Conservation (phyloP, 2,797 vertebrate genomes). For the Notolepis coatsorum region DNA sequence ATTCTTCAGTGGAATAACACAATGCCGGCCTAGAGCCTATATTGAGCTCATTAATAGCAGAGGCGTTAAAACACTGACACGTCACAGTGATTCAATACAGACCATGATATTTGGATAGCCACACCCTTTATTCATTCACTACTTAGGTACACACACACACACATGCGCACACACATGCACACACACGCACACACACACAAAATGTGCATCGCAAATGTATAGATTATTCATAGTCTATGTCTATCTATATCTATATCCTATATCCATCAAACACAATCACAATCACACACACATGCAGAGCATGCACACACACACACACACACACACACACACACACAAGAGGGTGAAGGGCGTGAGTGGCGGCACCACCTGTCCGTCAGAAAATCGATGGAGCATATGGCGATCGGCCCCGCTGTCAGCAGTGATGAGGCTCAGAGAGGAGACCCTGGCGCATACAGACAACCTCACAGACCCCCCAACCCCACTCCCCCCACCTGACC, state of each 20-base stretch:
- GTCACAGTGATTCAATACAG: conserved; percentile 9
- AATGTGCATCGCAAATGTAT: neutral
- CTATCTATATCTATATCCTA: too few relatives aligned
- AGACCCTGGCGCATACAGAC: conserved; percentile 35
- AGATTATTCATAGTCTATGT: too few relatives aligned
- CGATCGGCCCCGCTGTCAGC: conserved; percentile 67
- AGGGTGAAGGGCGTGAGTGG: conserved; percentile 28
- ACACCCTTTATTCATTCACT: conserved; percentile 18
- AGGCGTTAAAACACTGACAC: neutral
- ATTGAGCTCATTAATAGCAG: too few relatives aligned
- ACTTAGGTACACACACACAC: neutral
- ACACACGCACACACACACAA: too few relatives aligned
- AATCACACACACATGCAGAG: neutral
- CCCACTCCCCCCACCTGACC: conserved; percentile 68
- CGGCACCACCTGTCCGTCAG: conserved; percentile 69
- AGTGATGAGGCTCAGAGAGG: conserved; percentile 67
- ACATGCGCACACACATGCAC: neutral
- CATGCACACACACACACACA: neutral
- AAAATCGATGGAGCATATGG: conserved; percentile 63
- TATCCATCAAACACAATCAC: too few relatives aligned
- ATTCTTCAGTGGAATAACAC: too few relatives aligned
- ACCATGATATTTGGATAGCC: conserved; percentile 21
- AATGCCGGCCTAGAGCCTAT: too few relatives aligned
- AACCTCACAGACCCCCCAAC: conserved; percentile 16
- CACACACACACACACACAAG: neutral